Percentiles rank a stretch among this genome's conserved stretches.
Conservation (phyloP, 92 coral and sea anemone genomes). For the Nematostella vectensis region DNA sequence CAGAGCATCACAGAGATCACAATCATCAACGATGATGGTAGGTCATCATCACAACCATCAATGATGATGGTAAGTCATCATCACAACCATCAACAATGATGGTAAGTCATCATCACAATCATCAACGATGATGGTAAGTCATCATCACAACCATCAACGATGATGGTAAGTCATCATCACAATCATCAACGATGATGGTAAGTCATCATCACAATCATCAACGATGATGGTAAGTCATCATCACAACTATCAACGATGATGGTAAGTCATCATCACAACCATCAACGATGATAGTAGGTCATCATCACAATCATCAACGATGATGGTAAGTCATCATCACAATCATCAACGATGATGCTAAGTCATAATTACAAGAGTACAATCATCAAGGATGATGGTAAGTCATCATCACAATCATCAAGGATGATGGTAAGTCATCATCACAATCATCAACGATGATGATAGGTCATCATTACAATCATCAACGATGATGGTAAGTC, state of each 20-base stretch:
- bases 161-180: slow-evolving; percentile 90
- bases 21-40: slow-evolving; percentile 95
- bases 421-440: slow-evolving; percentile 90
- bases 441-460: slow-evolving; percentile 92
- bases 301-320: slow-evolving; percentile 93
- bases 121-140: slow-evolving; percentile 91
- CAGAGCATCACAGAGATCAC: slow-evolving; percentile 87
- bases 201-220: slow-evolving; percentile 78
- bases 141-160: slow-evolving; percentile 92
- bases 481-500: slow-evolving; percentile 91
- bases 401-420: slow-evolving; percentile 78
- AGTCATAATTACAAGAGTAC: slow-evolving; percentile 74
- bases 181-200: slow-evolving; percentile 95
- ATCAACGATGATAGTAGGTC: slow-evolving; percentile 90
- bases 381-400: slow-evolving; percentile 95
- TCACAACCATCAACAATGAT: slow-evolving; percentile 91
- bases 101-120: slow-evolving; percentile 87
- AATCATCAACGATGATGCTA: slow-evolving; percentile 94
- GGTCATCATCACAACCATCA: slow-evolving; percentile 65
- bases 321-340: slow-evolving; percentile 90
- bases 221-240: slow-evolving; percentile 90
- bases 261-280: slow-evolving; percentile 86
- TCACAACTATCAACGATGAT: slow-evolving; percentile 91
- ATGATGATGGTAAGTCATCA: slow-evolving; percentile 91
- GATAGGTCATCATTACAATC: slow-evolving; percentile 85